phyloP scores from a whole-genome alignment of 2,888 invertebrate genomes.

The Melanotus villosus region DNA sequence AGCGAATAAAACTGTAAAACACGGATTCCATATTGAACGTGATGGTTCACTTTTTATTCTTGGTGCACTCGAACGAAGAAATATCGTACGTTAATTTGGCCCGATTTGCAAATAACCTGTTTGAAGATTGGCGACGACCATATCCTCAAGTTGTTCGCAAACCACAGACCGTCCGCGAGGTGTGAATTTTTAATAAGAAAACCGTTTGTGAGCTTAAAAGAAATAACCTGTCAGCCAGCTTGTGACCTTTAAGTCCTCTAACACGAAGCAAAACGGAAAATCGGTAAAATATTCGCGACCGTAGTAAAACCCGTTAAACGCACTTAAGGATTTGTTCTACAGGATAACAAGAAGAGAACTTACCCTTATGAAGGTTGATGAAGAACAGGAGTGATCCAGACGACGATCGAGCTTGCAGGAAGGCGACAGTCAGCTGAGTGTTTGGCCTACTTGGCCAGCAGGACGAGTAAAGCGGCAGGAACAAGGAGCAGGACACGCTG shows the following conservation, averaged over 20 bases:
- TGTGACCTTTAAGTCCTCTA: constrained; percentile 36
- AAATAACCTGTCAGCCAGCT: constrained; percentile 24
- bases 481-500: constrained; percentile 61
- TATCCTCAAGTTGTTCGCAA: too few species aligned
- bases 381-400: constrained; percentile 28
- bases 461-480: constrained; percentile 50
- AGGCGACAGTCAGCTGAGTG: constrained; percentile 54
- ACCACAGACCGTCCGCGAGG: neutral
- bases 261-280: constrained; percentile 24
- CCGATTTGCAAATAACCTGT: too few species aligned
- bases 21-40: constrained; percentile 15
- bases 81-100: neutral
- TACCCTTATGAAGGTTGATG: constrained; percentile 9
- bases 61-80: neutral
- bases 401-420: constrained; percentile 35
- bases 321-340: neutral
- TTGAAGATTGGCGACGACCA: neutral
- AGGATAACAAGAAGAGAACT: constrained; percentile 1
- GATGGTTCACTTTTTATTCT: neutral
- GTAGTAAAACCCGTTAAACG: neutral
- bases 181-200: constrained; percentile 25
- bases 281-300: constrained; percentile 3
- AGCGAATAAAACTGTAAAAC: neutral
- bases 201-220: constrained; percentile 20
- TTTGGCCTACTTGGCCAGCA: constrained; percentile 53